Percentiles rank a stretch among this genome's conserved stretches.
phyloP scores from a whole-genome alignment of 2,888 invertebrate genomes.

The Leptopilina drosophilae region DNA sequence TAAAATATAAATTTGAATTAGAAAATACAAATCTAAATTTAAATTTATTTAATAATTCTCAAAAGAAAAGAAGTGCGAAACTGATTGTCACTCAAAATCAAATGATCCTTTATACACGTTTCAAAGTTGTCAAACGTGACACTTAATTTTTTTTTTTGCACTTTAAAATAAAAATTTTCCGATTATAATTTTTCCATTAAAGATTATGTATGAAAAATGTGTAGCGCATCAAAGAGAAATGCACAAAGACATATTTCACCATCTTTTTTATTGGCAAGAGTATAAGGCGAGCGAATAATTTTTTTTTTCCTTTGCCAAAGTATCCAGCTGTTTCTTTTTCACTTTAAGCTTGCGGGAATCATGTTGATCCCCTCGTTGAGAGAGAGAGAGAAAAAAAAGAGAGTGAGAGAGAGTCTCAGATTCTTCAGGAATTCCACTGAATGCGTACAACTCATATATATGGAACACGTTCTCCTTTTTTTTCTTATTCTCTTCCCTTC shows the following conservation, averaged over 20 bases:
- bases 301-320: conserved; percentile 10
- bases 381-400: too few relatives aligned
- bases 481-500: conserved; percentile 5
- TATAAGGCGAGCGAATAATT: neutral
- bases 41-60: too few relatives aligned
- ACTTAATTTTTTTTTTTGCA: too few relatives aligned
- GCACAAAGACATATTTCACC: conserved; percentile 34
- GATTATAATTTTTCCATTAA: conserved; percentile 29
- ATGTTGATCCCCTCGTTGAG: conserved; percentile 11
- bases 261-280: conserved; percentile 31
- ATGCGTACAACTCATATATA: conserved; percentile 30
- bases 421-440: conserved; percentile 30
- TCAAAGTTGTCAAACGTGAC: too few relatives aligned
- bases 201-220: conserved; percentile 10
- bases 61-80: too few relatives aligned
- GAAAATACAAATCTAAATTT: too few relatives aligned
- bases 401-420: neutral
- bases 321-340: conserved; percentile 33
- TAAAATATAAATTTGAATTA: too few relatives aligned
- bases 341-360: conserved; percentile 14
- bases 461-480: neutral
- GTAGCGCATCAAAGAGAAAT: conserved; percentile 20
- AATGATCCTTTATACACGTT: too few relatives aligned
- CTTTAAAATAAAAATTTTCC: neutral
- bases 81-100: too few relatives aligned